Conservation (phyloP, 2,888 invertebrate species). For the Slavum lentiscoides region DNA sequence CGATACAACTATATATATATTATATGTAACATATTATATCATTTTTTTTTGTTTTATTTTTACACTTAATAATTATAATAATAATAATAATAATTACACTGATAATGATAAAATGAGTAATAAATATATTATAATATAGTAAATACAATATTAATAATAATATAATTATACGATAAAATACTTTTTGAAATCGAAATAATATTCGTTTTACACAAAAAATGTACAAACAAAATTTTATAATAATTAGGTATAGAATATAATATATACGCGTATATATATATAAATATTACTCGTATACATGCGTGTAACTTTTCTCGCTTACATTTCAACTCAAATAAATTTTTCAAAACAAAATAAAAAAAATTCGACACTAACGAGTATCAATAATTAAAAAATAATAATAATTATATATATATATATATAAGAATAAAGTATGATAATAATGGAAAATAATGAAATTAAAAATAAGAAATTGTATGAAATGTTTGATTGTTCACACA, state of each 20-base stretch:
- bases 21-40: neutral
- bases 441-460: slow-evolving; percentile 9
- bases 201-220: slow-evolving; percentile 44
- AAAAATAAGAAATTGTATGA: slow-evolving; percentile 15
- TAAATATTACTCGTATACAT: neutral
- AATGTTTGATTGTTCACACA: slow-evolving; percentile 46
- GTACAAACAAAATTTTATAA: slow-evolving; percentile 33
- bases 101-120: slow-evolving; percentile 24
- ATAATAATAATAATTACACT: slow-evolving; percentile 22
- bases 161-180: slow-evolving; percentile 39
- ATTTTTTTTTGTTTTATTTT: slow-evolving; percentile 15
- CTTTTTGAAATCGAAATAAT: slow-evolving; percentile 44
- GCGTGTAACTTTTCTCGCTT: slow-evolving; percentile 13
- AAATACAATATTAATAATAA: slow-evolving; percentile 19
- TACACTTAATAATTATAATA: slow-evolving; percentile 25
- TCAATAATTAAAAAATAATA: slow-evolving; percentile 20
- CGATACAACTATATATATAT: too few relatives aligned
- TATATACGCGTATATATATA: neutral
- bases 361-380: slow-evolving; percentile 5
- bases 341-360: slow-evolving; percentile 41
- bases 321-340: slow-evolving; percentile 43
- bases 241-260: neutral
- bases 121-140: slow-evolving; percentile 16
- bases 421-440: slow-evolving; percentile 8
- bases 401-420: neutral